These are phyloP conservation scores for Platalea minor DNA, from an alignment of 2,797 vertebrate genomes.

Conservation along the genomic window DNA sequence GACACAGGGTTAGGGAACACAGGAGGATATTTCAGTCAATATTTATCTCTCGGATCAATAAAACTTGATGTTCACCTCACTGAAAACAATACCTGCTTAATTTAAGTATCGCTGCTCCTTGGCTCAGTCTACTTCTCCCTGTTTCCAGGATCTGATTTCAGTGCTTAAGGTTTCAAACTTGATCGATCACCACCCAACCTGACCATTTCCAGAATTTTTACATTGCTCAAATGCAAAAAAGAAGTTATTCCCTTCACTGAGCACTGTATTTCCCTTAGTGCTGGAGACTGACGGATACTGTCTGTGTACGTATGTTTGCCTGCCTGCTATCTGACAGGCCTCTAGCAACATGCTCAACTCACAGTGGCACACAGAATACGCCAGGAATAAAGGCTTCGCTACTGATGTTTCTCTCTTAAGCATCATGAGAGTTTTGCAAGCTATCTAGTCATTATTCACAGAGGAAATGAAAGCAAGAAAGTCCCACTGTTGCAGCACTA, in stretches of 20 bases:
- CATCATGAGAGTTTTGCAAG: not conserved
- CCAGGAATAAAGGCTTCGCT: not conserved
- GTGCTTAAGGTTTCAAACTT: not conserved
- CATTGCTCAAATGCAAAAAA: not conserved
- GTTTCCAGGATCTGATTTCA: not conserved
- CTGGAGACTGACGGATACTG: not conserved
- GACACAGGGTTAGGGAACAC: not conserved
- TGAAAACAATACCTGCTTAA: constrained; percentile 3
- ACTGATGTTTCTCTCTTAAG: not conserved
- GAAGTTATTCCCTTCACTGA: not conserved
- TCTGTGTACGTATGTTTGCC: not conserved
- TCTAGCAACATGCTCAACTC: fast-evolving
- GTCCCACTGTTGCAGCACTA: not conserved
- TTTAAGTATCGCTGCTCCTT: not conserved
- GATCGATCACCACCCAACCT: not conserved
- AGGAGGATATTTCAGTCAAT: not conserved
- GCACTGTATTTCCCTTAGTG: not conserved
- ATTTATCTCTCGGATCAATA: constrained; percentile 8
- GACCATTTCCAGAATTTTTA: not conserved
- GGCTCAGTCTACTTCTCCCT: not conserved
- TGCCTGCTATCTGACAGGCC: not conserved
- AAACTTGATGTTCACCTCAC: constrained; percentile 10
- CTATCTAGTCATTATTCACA: not conserved
- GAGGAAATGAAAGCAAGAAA: not conserved
- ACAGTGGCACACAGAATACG: fast-evolving